Percentiles rank a stretch among this genome's conserved stretches.
These are phyloP conservation scores for Drosophila glabriapex DNA, from an alignment of 2,888 invertebrate species.

Conservation along the genomic window DNA sequence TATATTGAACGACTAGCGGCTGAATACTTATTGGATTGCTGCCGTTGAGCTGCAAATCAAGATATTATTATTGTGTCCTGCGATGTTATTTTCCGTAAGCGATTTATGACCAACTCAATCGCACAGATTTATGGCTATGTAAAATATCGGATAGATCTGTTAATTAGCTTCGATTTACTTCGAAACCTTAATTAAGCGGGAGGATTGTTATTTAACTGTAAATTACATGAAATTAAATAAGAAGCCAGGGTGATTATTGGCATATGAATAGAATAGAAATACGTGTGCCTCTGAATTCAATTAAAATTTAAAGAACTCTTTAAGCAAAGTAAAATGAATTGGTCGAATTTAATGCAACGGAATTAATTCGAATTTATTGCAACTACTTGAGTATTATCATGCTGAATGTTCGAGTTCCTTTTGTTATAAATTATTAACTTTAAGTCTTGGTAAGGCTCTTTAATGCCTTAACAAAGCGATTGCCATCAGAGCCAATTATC, in stretches of 20 bases:
- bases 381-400: conserved; percentile 26
- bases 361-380: conserved; percentile 13
- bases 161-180: conserved; percentile 55
- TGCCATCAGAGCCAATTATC: conserved; percentile 61
- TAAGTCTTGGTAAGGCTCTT: conserved; percentile 35
- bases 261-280: not conserved
- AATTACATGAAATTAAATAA: conserved; percentile 14
- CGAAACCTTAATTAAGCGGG: conserved; percentile 4
- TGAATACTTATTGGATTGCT: conserved; percentile 11
- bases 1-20: conserved; percentile 2
- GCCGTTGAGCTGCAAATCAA: conserved; percentile 8
- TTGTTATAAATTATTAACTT: conserved; percentile 42
- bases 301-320: not conserved
- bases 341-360: not conserved
- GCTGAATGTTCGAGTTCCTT: conserved; percentile 22
- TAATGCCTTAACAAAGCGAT: conserved; percentile 40
- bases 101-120: conserved; percentile 55
- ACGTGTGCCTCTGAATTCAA: not conserved
- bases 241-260: not conserved
- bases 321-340: not conserved
- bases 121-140: conserved; percentile 42
- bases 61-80: conserved; percentile 40
- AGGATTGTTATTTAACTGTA: conserved; percentile 2
- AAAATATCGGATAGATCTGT: conserved; percentile 22
- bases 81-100: conserved; percentile 18